Evolutionary conservation across 2,888 invertebrate species (phyloP).

Genomic region (Lingula anatina): DNA sequence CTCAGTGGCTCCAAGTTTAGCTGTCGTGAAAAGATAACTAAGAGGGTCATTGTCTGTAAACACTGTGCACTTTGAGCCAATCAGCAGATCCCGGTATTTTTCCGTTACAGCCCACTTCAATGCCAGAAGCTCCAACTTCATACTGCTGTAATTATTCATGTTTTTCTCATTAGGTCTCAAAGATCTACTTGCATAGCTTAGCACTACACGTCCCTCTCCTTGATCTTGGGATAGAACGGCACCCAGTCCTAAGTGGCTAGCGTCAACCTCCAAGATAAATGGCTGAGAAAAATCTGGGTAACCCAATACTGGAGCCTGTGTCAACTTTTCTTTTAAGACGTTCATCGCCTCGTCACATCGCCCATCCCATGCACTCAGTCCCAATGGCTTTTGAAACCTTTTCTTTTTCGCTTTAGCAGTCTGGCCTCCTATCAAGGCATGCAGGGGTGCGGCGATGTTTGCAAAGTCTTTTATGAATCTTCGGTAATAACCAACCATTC

Average conservation of each 20-base stretch:
- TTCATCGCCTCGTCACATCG: constrained; percentile 7
- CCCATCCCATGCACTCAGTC: constrained; percentile 1
- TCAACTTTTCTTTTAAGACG: constrained; percentile 1
- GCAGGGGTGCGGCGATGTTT: constrained; percentile 14
- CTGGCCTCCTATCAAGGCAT: constrained; percentile 6
- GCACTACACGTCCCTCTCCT: background rate
- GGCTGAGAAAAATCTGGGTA: constrained; percentile 7
- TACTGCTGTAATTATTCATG: constrained; percentile 1
- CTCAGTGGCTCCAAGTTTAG: constrained; percentile 18
- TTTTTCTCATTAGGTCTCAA: constrained; percentile 1
- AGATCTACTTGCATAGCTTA: constrained; percentile 2
- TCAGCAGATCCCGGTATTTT: constrained; percentile 1
- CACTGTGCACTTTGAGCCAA: background rate
- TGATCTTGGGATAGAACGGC: constrained; percentile 7
- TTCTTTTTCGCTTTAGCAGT: background rate
- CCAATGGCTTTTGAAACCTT: no score
- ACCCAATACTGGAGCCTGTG: constrained; percentile 3
- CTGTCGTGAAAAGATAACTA: background rate
- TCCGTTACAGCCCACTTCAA: constrained; percentile 4
- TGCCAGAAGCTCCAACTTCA: constrained; percentile 3
- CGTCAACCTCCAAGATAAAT: constrained; percentile 9
- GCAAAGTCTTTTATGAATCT: constrained; percentile 14
- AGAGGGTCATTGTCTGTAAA: constrained; percentile 6
- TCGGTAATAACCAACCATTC: constrained; percentile 14
- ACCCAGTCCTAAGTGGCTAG: constrained; percentile 7